These are phyloP conservation scores for Diorhabda sublineata DNA, from an alignment of 1,140 invertebrate species.

Conservation along the genomic window DNA sequence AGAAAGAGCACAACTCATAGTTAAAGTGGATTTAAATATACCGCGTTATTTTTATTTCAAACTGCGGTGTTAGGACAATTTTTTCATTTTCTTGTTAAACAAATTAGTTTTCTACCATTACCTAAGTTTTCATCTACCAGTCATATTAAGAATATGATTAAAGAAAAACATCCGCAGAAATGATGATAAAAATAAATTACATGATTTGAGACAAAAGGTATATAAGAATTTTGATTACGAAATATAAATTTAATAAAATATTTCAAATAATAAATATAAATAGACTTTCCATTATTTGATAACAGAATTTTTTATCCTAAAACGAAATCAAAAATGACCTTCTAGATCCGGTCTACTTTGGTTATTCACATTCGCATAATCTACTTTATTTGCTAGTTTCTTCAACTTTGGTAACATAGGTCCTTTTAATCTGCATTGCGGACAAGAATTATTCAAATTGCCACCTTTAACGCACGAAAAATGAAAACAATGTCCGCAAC, in stretches of 20 bases:
- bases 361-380: constrained; percentile 18
- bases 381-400: constrained; percentile 20
- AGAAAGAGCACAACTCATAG: too few species aligned
- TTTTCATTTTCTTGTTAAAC: too few species aligned
- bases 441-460: constrained; percentile 35
- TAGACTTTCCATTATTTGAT: constrained; percentile 7
- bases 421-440: constrained; percentile 35
- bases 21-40: too few species aligned
- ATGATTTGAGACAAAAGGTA: neutral
- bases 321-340: constrained; percentile 41
- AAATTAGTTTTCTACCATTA: too few species aligned
- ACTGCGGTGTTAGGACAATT: too few species aligned
- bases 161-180: constrained; percentile 10
- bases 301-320: constrained; percentile 1
- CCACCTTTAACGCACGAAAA: constrained; percentile 31
- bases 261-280: neutral
- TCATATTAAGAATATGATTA: neutral
- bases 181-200: constrained; percentile 14
- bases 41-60: too few species aligned
- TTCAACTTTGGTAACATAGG: constrained; percentile 25
- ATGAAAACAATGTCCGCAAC: constrained; percentile 44
- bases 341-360: constrained; percentile 41
- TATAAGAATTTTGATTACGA: neutral
- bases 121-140: too few species aligned
- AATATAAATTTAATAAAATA: constrained; percentile 12